Conservation (phyloP, 2,888 invertebrate genomes). For the Melikaiella ostensackeni region DNA sequence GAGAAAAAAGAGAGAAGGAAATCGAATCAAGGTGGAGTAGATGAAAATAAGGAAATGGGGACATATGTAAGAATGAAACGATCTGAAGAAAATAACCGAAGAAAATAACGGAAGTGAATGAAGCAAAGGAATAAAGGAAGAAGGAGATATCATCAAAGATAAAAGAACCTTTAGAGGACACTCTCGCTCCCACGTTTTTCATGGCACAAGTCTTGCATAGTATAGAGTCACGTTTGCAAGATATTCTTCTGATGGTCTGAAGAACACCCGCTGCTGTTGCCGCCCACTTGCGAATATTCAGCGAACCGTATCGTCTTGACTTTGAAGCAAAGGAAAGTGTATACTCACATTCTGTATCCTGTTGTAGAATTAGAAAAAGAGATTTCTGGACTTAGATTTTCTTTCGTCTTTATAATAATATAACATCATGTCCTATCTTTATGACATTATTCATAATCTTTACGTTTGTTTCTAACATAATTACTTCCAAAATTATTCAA, state of each 20-base stretch:
- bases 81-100: background rate
- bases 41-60: too few species aligned
- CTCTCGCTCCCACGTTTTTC: constrained; percentile 60
- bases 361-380: background rate
- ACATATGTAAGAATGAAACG: background rate
- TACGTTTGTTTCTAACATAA: too few species aligned
- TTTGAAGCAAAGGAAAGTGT: constrained; percentile 3
- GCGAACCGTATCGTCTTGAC: constrained; percentile 54
- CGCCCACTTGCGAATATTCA: constrained; percentile 63
- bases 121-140: constrained; percentile 38
- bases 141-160: constrained; percentile 52
- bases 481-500: background rate
- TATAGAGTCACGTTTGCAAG: constrained; percentile 64
- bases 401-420: too few species aligned
- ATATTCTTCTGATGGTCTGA: constrained; percentile 33
- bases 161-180: constrained; percentile 59
- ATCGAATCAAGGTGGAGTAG: background rate
- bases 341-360: background rate
- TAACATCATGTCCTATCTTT: too few species aligned
- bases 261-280: constrained; percentile 55
- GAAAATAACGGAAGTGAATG: constrained; percentile 27
- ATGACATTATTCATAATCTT: too few species aligned
- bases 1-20: constrained; percentile 24
- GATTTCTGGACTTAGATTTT: background rate
- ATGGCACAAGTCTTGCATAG: constrained; percentile 57